Evolutionary conservation across 2,797 vertebrate species (phyloP).

Genomic region (Melanogrammus aeglefinus): DNA sequence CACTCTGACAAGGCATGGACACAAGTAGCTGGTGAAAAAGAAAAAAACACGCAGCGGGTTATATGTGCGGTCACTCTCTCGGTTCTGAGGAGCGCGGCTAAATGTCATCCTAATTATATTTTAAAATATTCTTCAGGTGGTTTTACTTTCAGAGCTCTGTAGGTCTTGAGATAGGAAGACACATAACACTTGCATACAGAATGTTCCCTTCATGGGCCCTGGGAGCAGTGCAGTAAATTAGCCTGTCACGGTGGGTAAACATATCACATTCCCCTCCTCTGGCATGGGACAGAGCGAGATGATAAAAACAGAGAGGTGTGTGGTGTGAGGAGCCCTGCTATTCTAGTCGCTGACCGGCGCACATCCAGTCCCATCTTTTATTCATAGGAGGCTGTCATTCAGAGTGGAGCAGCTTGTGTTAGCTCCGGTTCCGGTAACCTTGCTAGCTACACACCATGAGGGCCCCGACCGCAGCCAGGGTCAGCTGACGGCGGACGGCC

Average conservation of each 20-base stretch:
- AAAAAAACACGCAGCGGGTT: not conserved
- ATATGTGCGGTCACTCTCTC: not conserved
- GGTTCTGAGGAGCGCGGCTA: not conserved
- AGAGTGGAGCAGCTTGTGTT: slow-evolving; percentile 48
- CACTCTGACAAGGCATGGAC: not conserved
- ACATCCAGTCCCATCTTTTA: slow-evolving; percentile 61
- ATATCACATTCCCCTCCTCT: slow-evolving; percentile 8
- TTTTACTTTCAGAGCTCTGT: not conserved
- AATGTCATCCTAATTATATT: not conserved
- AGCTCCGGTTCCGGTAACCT: slow-evolving; percentile 43
- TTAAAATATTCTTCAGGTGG: not conserved
- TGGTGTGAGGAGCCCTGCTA: slow-evolving; percentile 27
- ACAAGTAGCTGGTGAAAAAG: not conserved
- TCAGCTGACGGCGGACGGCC: not conserved
- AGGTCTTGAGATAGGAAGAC: not conserved
- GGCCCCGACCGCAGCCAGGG: not conserved
- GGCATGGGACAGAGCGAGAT: slow-evolving; percentile 30
- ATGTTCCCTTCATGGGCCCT: not conserved
- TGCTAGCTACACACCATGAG: not conserved
- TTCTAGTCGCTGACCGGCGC: slow-evolving; percentile 41
- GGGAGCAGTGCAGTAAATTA: not conserved
- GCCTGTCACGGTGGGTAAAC: slow-evolving; percentile 3
- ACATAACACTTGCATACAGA: not conserved
- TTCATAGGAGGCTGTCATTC: slow-evolving; percentile 61
- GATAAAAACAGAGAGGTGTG: slow-evolving; percentile 20